phyloP scores from a whole-genome alignment of 2,113 vertebrate genomes.

The Gasterosteus nipponicus region DNA sequence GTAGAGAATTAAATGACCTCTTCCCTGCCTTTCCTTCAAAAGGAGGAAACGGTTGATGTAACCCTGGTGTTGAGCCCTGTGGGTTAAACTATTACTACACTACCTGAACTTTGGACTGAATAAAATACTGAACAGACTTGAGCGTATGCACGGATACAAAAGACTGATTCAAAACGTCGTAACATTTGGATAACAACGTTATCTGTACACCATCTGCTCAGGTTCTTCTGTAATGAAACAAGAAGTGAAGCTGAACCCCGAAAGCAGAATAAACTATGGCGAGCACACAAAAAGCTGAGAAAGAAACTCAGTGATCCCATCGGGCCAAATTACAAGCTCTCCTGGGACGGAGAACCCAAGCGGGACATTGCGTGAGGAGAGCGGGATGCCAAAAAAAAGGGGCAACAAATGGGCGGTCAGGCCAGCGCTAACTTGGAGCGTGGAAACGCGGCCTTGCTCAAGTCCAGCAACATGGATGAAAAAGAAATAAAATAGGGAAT shows the following conservation, averaged over 20 bases:
- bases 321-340: conserved; percentile 5
- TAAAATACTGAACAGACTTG: conserved; percentile 12
- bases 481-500: not conserved
- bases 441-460: conserved; percentile 25
- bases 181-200: not conserved
- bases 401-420: conserved; percentile 13
- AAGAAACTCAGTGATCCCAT: conserved; percentile 4
- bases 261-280: not conserved
- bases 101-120: conserved; percentile 23
- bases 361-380: conserved; percentile 44
- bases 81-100: not conserved
- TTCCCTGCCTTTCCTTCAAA: not conserved
- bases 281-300: not conserved
- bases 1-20: not conserved
- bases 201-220: not conserved
- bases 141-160: not conserved
- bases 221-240: not conserved
- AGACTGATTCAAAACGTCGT: not conserved
- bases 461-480: not conserved
- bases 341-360: conserved; percentile 29
- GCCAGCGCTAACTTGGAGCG: conserved; percentile 23
- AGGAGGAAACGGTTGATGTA: not conserved
- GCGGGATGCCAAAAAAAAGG: conserved; percentile 26
- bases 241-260: not conserved
- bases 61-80: not conserved